Percentiles rank a stretch among this genome's conserved stretches.
Conservation (phyloP, 1,140 invertebrate species). For the Scaptomyza graminum region DNA sequence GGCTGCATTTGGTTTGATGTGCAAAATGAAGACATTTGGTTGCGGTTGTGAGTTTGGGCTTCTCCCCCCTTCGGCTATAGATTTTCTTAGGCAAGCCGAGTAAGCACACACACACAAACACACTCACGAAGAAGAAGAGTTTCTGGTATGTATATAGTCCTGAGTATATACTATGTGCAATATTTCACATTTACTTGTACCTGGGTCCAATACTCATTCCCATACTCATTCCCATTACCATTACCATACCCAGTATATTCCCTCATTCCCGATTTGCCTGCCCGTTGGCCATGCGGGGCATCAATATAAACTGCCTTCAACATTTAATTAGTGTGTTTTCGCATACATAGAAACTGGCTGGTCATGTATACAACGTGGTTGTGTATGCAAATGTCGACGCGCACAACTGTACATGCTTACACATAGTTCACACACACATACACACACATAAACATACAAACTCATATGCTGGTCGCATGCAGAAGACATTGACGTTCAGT, state of each 20-base stretch:
- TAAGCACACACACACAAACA: slow-evolving; percentile 23
- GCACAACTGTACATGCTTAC: slow-evolving; percentile 75
- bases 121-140: slow-evolving; percentile 11
- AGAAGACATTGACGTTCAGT: slow-evolving; percentile 77
- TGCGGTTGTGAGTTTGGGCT: slow-evolving; percentile 64
- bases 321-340: slow-evolving; percentile 82
- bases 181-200: slow-evolving; percentile 35
- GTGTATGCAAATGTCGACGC: slow-evolving; percentile 69
- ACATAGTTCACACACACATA: slow-evolving; percentile 27
- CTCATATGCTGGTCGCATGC: slow-evolving; percentile 40
- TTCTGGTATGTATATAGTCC: slow-evolving; percentile 52
- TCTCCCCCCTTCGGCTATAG: slow-evolving; percentile 63
- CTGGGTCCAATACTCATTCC: too few relatives aligned
- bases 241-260: not conserved
- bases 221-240: not conserved
- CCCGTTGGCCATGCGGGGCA: slow-evolving; percentile 73
- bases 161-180: slow-evolving; percentile 14
- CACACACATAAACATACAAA: slow-evolving; percentile 14
- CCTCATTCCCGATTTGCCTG: slow-evolving; percentile 27
- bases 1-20: slow-evolving; percentile 77
- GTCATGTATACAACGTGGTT: slow-evolving; percentile 42
- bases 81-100: slow-evolving; percentile 68
- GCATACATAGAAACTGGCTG: slow-evolving; percentile 62
- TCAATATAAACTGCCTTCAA: slow-evolving; percentile 82
- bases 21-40: slow-evolving; percentile 80